A percentile compares a stretch with the other conserved stretches of the same genome.
Conservation (phyloP, 1,140 invertebrate genomes). For the Sycobia sp. region DNA sequence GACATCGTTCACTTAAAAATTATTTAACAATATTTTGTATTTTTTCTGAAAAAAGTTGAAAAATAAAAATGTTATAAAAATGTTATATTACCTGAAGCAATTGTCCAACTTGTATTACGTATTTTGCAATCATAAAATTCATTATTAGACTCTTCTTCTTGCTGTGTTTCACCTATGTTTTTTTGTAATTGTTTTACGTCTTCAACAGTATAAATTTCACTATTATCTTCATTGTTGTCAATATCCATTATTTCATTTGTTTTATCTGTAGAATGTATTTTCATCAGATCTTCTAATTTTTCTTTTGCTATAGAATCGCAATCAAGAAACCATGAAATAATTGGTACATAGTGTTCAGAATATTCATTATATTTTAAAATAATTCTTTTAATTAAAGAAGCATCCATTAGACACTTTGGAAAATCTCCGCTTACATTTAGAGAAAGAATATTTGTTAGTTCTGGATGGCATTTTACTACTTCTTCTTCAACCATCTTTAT, state of each 20-base stretch:
- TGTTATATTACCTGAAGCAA: constrained; percentile 25
- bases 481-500: constrained; percentile 39
- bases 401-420: constrained; percentile 43
- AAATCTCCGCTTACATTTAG: constrained; percentile 41
- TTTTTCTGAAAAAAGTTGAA: no score
- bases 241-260: constrained; percentile 26
- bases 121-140: constrained; percentile 40
- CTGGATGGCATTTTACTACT: constrained; percentile 39
- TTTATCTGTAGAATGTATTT: constrained; percentile 38
- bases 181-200: constrained; percentile 21
- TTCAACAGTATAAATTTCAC: background rate
- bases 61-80: no score
- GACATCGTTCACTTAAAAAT: no score
- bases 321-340: constrained; percentile 37
- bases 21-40: no score
- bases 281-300: constrained; percentile 43
- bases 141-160: background rate
- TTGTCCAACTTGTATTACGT: constrained; percentile 45
- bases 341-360: constrained; percentile 40
- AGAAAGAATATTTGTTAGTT: constrained; percentile 40
- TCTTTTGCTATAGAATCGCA: constrained; percentile 34
- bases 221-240: constrained; percentile 40
- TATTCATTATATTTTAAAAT: constrained; percentile 49
- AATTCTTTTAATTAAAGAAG: constrained; percentile 44
- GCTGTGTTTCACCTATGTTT: constrained; percentile 14